A percentile compares a stretch with the other conserved stretches of the same genome.
Evolutionary conservation across 2,888 invertebrate genomes (phyloP).

Genomic region (Atherix ibis): DNA sequence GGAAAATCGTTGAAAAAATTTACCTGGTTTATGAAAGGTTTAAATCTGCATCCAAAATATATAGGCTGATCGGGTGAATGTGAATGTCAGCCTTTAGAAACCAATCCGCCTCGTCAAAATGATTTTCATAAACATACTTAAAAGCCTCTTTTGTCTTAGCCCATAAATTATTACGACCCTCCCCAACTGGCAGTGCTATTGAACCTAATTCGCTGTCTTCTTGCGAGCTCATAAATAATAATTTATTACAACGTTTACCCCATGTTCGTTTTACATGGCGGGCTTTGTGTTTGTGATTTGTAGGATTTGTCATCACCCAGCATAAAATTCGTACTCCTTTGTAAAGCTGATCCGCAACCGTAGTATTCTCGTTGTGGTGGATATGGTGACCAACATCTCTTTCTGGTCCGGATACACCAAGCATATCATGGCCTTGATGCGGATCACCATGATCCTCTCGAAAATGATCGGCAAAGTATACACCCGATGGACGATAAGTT

Average conservation of each 20-base stretch:
- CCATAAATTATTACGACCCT: constrained; percentile 90
- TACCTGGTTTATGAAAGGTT: constrained; percentile 41
- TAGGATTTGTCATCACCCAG: constrained; percentile 93
- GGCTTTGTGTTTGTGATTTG: constrained; percentile 77
- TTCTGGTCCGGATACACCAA: constrained; percentile 30
- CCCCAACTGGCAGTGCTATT: constrained; percentile 66
- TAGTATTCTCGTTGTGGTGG: constrained; percentile 50
- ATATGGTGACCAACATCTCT: constrained; percentile 33
- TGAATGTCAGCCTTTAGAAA: constrained; percentile 89
- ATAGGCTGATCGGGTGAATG: constrained; percentile 58
- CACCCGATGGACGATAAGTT: constrained; percentile 20
- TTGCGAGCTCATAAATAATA: constrained; percentile 73
- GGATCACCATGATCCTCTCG: constrained; percentile 22
- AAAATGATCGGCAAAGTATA: constrained; percentile 22
- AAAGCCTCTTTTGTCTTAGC: constrained; percentile 94
- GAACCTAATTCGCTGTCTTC: constrained; percentile 60
- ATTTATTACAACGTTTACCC: constrained; percentile 80
- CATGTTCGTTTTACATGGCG: constrained; percentile 88
- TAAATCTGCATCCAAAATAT: constrained; percentile 84
- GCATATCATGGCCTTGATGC: constrained; percentile 31
- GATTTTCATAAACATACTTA: constrained; percentile 69
- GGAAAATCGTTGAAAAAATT: too few species aligned
- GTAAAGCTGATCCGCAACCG: constrained; percentile 52
- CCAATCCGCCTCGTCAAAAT: constrained; percentile 82
- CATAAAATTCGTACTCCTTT: constrained; percentile 76